Conservation (phyloP, 1,140 invertebrate species). For the Condylostylus longicornis region DNA sequence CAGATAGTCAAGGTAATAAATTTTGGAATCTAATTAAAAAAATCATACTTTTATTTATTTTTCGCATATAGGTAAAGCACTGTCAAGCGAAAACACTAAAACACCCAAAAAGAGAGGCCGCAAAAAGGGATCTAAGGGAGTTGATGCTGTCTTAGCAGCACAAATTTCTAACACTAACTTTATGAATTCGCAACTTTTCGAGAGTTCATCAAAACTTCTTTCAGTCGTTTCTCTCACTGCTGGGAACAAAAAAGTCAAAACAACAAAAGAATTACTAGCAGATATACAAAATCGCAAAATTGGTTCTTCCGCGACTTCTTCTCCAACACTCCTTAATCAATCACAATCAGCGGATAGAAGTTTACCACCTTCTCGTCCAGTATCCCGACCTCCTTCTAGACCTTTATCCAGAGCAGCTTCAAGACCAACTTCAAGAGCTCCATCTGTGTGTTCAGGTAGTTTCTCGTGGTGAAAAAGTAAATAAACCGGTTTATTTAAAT, state of each 20-base stretch:
- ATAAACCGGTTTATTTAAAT: neutral
- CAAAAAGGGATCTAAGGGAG: constrained; percentile 51
- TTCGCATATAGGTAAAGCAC: too few species aligned
- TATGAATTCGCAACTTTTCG: constrained; percentile 20
- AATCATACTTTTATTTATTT: too few species aligned
- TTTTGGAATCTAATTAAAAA: neutral
- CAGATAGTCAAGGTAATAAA: neutral
- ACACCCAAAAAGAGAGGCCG: constrained; percentile 42
- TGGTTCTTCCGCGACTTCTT: constrained; percentile 14
- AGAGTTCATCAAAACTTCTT: constrained; percentile 9
- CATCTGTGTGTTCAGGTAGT: constrained; percentile 25
- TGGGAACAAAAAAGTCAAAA: constrained; percentile 60
- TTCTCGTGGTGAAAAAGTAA: neutral
- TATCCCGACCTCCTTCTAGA: too few species aligned
- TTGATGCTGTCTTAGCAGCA: constrained; percentile 27
- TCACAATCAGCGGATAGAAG: too few species aligned
- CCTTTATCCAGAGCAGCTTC: too few species aligned
- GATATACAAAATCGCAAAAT: constrained; percentile 51
- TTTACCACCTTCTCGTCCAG: constrained; percentile 12
- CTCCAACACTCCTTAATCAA: constrained; percentile 3
- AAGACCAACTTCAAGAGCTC: too few species aligned
- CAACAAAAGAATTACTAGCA: constrained; percentile 66
- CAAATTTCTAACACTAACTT: too few species aligned
- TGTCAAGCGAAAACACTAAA: constrained; percentile 8
- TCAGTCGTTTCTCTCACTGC: constrained; percentile 36